Base-by-base conservation (phyloP, 1,140 invertebrate genomes). In the Trichoplusia ni region DNA sequence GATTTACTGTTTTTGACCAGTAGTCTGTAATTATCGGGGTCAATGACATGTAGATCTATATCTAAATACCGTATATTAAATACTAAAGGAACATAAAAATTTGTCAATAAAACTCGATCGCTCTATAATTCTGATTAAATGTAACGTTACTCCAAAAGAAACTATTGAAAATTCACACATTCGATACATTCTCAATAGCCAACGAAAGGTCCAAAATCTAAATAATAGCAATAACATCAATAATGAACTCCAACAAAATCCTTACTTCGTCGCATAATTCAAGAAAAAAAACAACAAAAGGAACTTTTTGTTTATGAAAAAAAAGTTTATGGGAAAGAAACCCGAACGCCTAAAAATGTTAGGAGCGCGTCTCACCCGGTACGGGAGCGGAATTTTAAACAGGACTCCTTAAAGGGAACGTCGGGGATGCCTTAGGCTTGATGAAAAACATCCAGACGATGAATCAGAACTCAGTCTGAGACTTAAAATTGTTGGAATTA, bases 381-480 rank as follows among this genome's bases (percentile, higher is more conserved):
- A 87, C 84, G 82, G 67, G 74, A 77, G 65, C 31, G 79, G 84
- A 87, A 87, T 87, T 77, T 86, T 79, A 86, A 86, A 79, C 56
- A 85, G 76, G 65, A 69, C 64, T 75, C 83, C 76, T 78, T 75
- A 67, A 83, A 73, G 77, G 82, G 60, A 60, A 59, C 69, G 62
- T 56, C 56, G 62, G 67, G 70, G 71, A 75, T 72, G 69, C 67
- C 69, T 64, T 23, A 49, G 49, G 47, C 40, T 69, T 61, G 38
- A 67, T 62, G 70, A 71, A 77, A 73, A 77, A 75, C 61, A 13
- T 51, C 31, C 49, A 49, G 47, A 35, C 37, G 35, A 54, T 67
- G 65, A 67, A 49, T 67, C 65, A 67, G 51, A 58, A 42, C 13
- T 38, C 11, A 18, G 47, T 33, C 61, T 64, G 23, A 19, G 11